Conservation (phyloP, 2,888 invertebrate species). For the Psylliodes chrysocephalus region DNA sequence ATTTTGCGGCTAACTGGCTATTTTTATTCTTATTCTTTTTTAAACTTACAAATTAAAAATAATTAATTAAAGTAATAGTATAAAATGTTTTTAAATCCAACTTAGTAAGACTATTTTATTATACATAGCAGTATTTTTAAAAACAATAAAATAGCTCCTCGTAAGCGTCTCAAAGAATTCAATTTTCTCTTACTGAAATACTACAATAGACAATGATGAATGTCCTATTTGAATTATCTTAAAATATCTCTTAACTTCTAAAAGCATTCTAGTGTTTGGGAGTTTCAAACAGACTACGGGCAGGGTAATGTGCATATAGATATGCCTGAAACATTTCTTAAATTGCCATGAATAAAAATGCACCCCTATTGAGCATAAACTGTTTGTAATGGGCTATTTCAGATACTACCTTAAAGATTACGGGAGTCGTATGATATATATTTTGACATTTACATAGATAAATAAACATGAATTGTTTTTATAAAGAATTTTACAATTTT, state of each 20-base stretch:
- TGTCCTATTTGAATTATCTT: conserved; percentile 3
- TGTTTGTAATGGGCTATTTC: conserved; percentile 47
- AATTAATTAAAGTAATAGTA: too few relatives aligned
- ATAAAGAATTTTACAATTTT: too few relatives aligned
- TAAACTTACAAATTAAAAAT: too few relatives aligned
- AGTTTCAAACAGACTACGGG: conserved; percentile 3
- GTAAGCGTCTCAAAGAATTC: too few relatives aligned
- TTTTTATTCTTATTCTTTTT: too few relatives aligned
- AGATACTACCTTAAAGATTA: conserved; percentile 29
- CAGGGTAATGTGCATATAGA: conserved; percentile 22
- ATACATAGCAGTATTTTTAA: too few relatives aligned
- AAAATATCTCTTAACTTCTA: conserved; percentile 10
- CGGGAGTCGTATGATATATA: neutral
- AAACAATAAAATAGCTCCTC: too few relatives aligned
- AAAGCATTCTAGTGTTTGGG: conserved; percentile 25
- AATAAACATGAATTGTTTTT: neutral
- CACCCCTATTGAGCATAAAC: conserved; percentile 48
- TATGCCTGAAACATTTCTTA: conserved; percentile 37
- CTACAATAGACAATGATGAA: conserved; percentile 1
- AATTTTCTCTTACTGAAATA: too few relatives aligned
- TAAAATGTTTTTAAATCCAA: too few relatives aligned
- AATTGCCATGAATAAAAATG: conserved; percentile 48
- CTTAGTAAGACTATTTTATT: too few relatives aligned
- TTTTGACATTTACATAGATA: conserved; percentile 13
- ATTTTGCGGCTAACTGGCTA: too few relatives aligned